phyloP scores from a whole-genome alignment of 2,113 vertebrate species.

The Lates calcarifer region DNA sequence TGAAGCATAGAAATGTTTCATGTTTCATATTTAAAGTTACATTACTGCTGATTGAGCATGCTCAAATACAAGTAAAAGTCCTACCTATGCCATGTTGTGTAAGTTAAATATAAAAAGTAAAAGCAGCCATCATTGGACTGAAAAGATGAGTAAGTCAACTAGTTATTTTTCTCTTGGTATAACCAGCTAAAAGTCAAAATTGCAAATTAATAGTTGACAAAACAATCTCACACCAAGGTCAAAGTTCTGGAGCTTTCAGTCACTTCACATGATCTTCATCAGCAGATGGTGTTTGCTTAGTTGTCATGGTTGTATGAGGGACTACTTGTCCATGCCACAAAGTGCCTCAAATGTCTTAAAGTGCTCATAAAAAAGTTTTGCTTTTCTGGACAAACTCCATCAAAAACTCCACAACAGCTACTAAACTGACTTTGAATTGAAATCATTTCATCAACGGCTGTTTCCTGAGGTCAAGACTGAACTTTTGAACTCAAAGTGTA shows the following conservation, averaged over 20 bases:
- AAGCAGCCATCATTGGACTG: background rate
- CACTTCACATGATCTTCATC: background rate
- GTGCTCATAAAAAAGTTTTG: background rate
- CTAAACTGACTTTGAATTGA: background rate
- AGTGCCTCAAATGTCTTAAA: background rate
- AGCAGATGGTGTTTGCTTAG: background rate
- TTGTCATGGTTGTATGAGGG: background rate
- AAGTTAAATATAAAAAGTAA: background rate
- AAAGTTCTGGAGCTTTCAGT: background rate
- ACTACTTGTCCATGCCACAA: background rate
- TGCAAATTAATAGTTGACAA: too few relatives aligned
- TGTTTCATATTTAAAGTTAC: background rate
- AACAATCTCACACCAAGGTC: background rate
- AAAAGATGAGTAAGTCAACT: too few relatives aligned
- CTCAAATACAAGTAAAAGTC: background rate
- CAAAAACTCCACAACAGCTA: background rate
- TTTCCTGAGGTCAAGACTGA: background rate
- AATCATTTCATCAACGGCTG: background rate
- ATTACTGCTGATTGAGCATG: background rate
- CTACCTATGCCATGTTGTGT: too few relatives aligned
- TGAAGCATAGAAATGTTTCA: background rate
- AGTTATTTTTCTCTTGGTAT: too few relatives aligned
- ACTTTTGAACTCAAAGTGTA: background rate
- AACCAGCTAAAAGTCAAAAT: background rate
- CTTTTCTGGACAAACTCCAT: conserved; percentile 5